Evolutionary conservation across 2,113 vertebrate genomes (phyloP), one percentile per base, ranked within the genome.

Genomic region (Corythornis madagascariensis): DNA sequence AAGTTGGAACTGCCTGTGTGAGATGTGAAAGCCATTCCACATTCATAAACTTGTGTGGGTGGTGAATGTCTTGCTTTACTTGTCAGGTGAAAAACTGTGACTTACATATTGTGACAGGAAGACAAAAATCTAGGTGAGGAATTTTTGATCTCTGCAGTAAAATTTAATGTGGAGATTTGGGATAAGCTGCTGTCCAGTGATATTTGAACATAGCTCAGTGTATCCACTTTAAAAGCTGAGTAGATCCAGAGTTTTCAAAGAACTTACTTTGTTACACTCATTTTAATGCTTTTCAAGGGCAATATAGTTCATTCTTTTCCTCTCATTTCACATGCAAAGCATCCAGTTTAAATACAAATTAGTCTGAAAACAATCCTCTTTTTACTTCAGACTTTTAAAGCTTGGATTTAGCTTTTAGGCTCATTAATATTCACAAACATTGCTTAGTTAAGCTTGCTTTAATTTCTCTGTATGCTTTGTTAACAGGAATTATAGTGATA

Each of bases 401-500:
- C 95, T 94, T 89, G 92, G 96, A 97, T 97, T 98, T 98, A 96
- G 89, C 95, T 94, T 96, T 96, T 95, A 92, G 95, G 63, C 72
- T 98, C 85, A 97, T 98, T 97, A 97, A 97, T 98, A 98, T 98
- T 97, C 97, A 96, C 89, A 96, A 97, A 96, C 94, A 88, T 83
- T 95, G 70, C 95, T 97, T 93, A 75, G 96, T 97, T 98, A 98
- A 97, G 97, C 97, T 97, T 96, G 92, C 96, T 98, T 97, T 97
- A 97, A 98, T 97, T 97, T 98, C 79, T 97, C 82, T 91, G 90
- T 97, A 90, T 97, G 95, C 97, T 97, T 97, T 97, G 97, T 98
- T 98, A 97, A 98, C 89, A 93, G 91, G 94, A 96, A 98, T 98
- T 98, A 98, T 79, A 96, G 95, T 92, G 94, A 96, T 95, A 91